Conservation (phyloP, 2,113 vertebrate genomes). For the Pristiophorus japonicus region DNA sequence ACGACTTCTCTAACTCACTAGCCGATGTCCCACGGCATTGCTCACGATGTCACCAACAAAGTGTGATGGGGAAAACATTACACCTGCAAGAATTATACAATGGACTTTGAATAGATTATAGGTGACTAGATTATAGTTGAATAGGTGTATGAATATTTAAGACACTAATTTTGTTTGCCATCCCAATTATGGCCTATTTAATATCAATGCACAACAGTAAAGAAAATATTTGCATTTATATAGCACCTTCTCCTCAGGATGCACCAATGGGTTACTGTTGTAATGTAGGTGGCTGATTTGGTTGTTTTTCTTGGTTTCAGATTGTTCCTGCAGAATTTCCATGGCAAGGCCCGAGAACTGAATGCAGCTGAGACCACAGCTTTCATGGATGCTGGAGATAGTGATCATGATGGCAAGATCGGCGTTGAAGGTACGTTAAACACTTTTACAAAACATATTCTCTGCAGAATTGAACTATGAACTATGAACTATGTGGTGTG, state of each 20-base stretch:
- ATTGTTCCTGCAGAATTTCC: slow-evolving; percentile 60
- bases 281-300: not conserved
- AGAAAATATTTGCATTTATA: not conserved
- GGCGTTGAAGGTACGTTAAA: slow-evolving; percentile 52
- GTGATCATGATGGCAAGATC: slow-evolving; percentile 58
- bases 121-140: not conserved
- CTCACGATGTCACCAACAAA: not conserved
- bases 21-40: not conserved
- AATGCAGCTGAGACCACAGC: slow-evolving; percentile 55
- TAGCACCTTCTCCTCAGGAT: not conserved
- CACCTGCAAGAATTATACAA: not conserved
- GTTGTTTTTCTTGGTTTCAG: slow-evolving; percentile 42
- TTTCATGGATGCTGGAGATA: slow-evolving; percentile 55
- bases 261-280: not conserved
- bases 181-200: not conserved
- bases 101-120: not conserved
- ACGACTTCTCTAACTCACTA: not conserved
- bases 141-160: not conserved
- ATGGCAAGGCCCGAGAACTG: slow-evolving; percentile 51
- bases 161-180: not conserved
- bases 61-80: not conserved
- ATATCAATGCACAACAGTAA: not conserved
- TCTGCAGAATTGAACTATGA: not conserved
- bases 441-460: not conserved
- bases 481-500: not conserved